These are phyloP conservation scores for Phrynocephalus forsythii DNA, from an alignment of 2,797 vertebrate genomes.

Conservation along the genomic window DNA sequence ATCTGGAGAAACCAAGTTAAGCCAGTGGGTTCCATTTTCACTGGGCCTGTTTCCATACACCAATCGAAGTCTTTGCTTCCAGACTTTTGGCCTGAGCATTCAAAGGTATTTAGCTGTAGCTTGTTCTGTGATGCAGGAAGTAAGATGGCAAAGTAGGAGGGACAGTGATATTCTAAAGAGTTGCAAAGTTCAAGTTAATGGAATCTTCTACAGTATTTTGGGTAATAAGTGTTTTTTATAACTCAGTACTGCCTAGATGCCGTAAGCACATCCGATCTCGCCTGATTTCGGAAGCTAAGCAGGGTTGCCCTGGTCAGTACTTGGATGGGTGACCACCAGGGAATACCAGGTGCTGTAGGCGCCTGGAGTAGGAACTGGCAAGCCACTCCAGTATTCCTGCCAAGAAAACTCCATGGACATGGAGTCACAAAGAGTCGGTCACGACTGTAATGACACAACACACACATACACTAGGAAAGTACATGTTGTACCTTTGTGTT, in stretches of 20 bases:
- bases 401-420: no score
- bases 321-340: no score
- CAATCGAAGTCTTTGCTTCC: not conserved
- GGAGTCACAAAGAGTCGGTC: no score
- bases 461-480: not conserved
- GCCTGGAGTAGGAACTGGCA: no score
- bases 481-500: not conserved
- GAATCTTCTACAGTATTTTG: no score
- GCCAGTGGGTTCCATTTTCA: not conserved
- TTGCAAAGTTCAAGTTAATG: not conserved
- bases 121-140: not conserved
- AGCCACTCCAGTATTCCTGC: no score
- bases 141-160: not conserved
- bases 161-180: not conserved
- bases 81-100: not conserved
- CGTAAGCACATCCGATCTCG: no score
- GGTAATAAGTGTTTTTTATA: not conserved
- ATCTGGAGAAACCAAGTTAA: not conserved
- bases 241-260: no score
- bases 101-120: not conserved
- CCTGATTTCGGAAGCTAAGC: no score
- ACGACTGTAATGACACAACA: no score
- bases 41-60: not conserved
- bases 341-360: no score
- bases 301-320: no score